Evolutionary conservation across 2,888 invertebrate species (phyloP).

Genomic region (Blastobasis lacticolella): DNA sequence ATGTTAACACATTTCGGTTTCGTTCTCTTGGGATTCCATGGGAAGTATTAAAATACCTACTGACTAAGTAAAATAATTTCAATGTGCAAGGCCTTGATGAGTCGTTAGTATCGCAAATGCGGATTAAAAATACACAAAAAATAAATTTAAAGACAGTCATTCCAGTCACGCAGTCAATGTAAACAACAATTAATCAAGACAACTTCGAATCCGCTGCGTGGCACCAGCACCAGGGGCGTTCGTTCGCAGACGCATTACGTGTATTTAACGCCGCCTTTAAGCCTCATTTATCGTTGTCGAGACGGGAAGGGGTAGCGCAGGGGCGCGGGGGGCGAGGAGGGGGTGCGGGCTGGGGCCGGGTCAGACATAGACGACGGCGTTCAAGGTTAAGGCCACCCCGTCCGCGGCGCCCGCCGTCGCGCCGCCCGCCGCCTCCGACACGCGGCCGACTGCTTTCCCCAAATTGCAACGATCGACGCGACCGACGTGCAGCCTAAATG

Average conservation of each 20-base stretch:
- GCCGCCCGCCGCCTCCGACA: slow-evolving; percentile 18
- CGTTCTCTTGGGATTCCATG: no score
- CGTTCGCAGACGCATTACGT: slow-evolving; percentile 20
- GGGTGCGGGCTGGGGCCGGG: slow-evolving; percentile 47
- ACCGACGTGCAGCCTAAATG: no score
- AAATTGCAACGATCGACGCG: no score
- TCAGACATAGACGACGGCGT: slow-evolving; percentile 56
- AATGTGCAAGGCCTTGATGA: no score
- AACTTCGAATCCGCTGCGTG: neutral
- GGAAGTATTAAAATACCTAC: no score
- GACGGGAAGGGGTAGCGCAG: slow-evolving; percentile 27
- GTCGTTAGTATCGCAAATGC: no score
- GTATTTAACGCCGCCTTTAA: slow-evolving; percentile 46
- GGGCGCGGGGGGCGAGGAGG: slow-evolving; percentile 27
- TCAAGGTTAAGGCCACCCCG: slow-evolving; percentile 68
- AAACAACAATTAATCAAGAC: neutral
- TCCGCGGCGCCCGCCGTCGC: slow-evolving; percentile 8
- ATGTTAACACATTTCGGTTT: no score
- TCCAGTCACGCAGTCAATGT: neutral
- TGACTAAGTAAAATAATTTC: no score
- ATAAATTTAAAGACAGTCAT: neutral
- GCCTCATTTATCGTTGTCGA: slow-evolving; percentile 42
- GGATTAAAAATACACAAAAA: no score
- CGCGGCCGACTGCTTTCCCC: neutral
- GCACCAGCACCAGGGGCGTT: neutral